Evolutionary conservation across 2,888 invertebrate genomes (phyloP), one percentile per base, ranked within the genome.

Genomic region (Agrenia bidenticulata): DNA sequence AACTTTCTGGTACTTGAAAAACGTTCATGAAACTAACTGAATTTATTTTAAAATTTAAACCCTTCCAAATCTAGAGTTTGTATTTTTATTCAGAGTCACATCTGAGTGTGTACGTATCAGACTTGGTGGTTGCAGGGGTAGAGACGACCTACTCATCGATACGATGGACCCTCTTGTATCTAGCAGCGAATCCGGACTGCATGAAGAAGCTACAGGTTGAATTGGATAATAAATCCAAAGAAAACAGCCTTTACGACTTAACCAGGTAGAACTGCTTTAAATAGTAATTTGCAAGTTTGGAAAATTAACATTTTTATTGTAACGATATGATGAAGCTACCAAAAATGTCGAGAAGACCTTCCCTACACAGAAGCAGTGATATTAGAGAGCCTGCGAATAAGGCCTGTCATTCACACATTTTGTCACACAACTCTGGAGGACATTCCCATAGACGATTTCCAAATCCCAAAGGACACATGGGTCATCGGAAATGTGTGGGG

Each of bases 381-480:
- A 7, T 11, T 7, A 15, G 39, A 39, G 39, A 39, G 39, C 15
- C 39, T 39, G 7, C 39, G 39, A 11, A 7, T 39, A 11, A 7
- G 39, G 7, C 39, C 39, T 15, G 15, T 39, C 7, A 39, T 39
- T 15, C 39, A 39, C 15, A 39, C 39, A 7, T 39, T 39, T 39
- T 39, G 39, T 7, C 74, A 74, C 27, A 65, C 53, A 17, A 68
- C 68, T 4, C 69, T 67, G 57, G 65, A 64, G 19, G 55, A 62
- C 15, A 59, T 66, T 1, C 55, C 39, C 17, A 69, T 71, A 49
- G 58, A 59, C 11, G 74, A 70, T 0, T 66, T 61, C 45, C 19
- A 24, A 15, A 67, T 74, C 53, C 69, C 71, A 7, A 70, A 69
- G 17, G 66, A 70, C 21, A 72, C 73, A 1, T 49, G 67, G 1